These are phyloP conservation scores for Pyrrhosoma nymphula DNA, from an alignment of 2,888 invertebrate species.

Conservation along the genomic window DNA sequence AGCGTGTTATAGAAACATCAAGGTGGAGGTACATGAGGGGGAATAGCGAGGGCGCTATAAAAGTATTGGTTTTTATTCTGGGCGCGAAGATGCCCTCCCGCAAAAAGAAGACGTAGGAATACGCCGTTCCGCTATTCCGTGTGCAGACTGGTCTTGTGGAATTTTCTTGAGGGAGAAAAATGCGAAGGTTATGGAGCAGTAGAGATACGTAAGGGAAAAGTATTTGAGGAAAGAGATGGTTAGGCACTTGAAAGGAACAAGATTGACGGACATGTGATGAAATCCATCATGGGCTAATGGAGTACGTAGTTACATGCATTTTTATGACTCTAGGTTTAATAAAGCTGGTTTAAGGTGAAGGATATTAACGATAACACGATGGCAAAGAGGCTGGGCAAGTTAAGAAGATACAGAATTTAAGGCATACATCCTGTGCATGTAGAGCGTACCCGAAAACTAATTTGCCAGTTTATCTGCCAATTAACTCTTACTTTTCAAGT, in stretches of 20 bases:
- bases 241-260: background rate
- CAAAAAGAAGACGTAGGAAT: background rate
- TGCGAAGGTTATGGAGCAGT: background rate
- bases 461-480: too few relatives aligned
- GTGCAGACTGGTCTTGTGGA: background rate
- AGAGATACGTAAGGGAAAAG: background rate
- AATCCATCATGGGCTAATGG: background rate
- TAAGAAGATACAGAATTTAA: too few relatives aligned
- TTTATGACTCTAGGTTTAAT: background rate
- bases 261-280: background rate
- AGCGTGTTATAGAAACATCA: slow-evolving; percentile 48
- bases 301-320: background rate
- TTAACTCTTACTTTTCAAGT: too few relatives aligned
- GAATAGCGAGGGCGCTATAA: background rate
- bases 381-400: too few relatives aligned
- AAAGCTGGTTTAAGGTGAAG: too few relatives aligned
- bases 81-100: background rate
- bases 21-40: background rate
- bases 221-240: background rate
- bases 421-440: too few relatives aligned
- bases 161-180: background rate
- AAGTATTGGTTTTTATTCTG: background rate
- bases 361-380: too few relatives aligned
- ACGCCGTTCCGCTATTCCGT: background rate
- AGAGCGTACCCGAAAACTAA: too few relatives aligned